phyloP scores from a whole-genome alignment of 2,888 invertebrate genomes.

The Allygus modestus region DNA sequence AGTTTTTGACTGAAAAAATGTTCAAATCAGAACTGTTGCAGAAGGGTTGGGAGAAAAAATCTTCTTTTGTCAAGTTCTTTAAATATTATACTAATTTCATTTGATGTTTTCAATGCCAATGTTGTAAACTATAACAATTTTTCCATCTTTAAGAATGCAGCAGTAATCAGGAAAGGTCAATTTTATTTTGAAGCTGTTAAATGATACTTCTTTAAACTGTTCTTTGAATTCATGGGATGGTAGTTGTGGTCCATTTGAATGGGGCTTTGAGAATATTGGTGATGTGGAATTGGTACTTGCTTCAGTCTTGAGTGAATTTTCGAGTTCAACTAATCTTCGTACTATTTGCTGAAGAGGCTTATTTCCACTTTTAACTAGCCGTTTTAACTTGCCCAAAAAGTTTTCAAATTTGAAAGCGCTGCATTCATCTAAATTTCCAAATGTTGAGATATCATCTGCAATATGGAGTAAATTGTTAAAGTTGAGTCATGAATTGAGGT shows the following conservation, averaged over 20 bases:
- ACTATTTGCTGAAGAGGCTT: slow-evolving; percentile 22
- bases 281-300: background rate
- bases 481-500: slow-evolving; percentile 27
- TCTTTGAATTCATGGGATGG: background rate
- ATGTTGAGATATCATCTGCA: background rate
- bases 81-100: background rate
- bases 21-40: slow-evolving; percentile 2
- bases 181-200: background rate
- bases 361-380: background rate
- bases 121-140: background rate
- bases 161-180: background rate
- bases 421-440: background rate
- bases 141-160: background rate
- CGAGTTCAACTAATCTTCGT: too few relatives aligned
- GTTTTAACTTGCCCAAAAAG: background rate
- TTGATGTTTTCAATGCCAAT: background rate
- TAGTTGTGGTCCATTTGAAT: background rate
- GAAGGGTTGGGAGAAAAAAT: background rate
- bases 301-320: too few relatives aligned
- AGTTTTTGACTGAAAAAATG: background rate
- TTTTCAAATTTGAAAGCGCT: slow-evolving; percentile 41
- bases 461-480: slow-evolving; percentile 39
- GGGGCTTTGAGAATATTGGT: slow-evolving; percentile 9
- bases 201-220: background rate
- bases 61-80: background rate